Evolutionary conservation across 2,113 vertebrate genomes (phyloP), one percentile per base, ranked within the genome.

Genomic region (Osmerus eperlanus): DNA sequence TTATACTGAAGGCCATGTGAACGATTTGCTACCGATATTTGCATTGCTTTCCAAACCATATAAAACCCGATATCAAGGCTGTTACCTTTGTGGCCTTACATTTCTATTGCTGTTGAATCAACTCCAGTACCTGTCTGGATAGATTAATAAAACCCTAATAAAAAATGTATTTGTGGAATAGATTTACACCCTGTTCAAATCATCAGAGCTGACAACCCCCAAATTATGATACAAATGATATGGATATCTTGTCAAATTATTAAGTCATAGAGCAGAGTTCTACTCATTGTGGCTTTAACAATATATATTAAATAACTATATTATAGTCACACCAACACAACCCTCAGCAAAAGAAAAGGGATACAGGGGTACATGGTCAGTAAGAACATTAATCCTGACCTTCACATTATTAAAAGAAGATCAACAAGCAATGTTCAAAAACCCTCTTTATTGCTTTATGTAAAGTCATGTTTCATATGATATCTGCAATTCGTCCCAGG

Each of bases 401-500:
- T 47, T 47, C 41, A 12, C 41, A 74, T 78, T 73, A 74, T 74
- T 72, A 25, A 68, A 77, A 74, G 83, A 71, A 81, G 52, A 64
- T 78, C 74, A 83, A 77, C 76, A 72, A 63, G 25, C 1, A 64
- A 82, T 13, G 77, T 72, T 80, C 81, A 81, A 65, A 56, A 81
- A 80, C 81, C 79, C 55, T 47, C 23, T 74, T 83, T 85, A 61
- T 72, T 67, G 51, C 73, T 84, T 70, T 85, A 55, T 67, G 68
- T 79, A 32, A 47, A 83, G 19, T 83, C 6, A 53, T 73, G 65
- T 76, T 82, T 76, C 68, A 88, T 78, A 75, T 65, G 16, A 75
- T 78, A 78, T 77, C 29, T 18, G 23, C 75, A 85, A 84, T 70
- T 83, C 80, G 84, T 83, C 72, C 84, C 84, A 87, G 84, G 12